Evolutionary conservation across 2,113 vertebrate genomes (phyloP).

Genomic region (Chelonoidis abingdonii): DNA sequence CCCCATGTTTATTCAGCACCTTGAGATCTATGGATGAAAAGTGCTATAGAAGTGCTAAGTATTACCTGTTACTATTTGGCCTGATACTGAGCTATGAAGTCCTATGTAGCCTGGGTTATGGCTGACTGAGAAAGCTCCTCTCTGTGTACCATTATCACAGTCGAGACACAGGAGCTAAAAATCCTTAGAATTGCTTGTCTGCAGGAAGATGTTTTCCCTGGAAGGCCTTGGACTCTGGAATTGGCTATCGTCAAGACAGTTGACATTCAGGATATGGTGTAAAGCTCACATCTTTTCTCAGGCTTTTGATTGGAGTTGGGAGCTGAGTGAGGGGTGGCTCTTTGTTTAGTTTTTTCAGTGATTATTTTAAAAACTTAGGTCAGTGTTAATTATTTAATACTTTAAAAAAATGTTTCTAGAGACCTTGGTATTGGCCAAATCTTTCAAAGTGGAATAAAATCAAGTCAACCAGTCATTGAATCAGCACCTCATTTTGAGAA

Average conservation of each 20-base stretch:
- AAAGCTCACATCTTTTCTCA: neutral
- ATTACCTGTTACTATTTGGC: neutral
- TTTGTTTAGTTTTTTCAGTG: neutral
- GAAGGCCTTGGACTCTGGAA: neutral
- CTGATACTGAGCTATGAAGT: rapidly evolving
- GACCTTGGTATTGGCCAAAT: neutral
- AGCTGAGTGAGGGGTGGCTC: neutral
- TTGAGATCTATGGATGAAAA: neutral
- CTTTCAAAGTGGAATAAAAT: neutral
- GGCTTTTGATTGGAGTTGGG: neutral
- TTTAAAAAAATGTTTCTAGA: neutral
- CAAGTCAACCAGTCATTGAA: neutral
- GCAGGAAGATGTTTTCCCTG: neutral
- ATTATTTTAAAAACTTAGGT: neutral
- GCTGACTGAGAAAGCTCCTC: neutral
- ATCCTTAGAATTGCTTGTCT: neutral
- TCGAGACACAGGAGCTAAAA: neutral
- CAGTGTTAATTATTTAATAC: neutral
- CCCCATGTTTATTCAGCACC: neutral
- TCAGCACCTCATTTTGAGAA: neutral
- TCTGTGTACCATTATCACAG: neutral
- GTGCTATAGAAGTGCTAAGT: rapidly evolving
- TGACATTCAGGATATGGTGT: neutral
- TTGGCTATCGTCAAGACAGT: neutral
- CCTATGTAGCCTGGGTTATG: neutral